Conservation (phyloP, 2,797 vertebrate species). For the Crocidura indochinensis region DNA sequence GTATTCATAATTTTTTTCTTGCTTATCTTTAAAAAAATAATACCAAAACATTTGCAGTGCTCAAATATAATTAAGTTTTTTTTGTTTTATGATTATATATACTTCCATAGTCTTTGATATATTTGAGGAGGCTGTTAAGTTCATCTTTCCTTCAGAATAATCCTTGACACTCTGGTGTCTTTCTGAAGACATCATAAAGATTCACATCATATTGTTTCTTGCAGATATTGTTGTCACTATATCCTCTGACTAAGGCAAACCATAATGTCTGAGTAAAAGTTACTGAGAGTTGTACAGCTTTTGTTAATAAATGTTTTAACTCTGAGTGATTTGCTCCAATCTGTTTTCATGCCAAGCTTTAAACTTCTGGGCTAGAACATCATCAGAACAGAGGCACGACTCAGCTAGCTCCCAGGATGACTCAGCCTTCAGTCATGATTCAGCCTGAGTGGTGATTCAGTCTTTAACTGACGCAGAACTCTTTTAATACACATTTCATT, state of each 20-base stretch:
- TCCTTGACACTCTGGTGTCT: conserved; percentile 22
- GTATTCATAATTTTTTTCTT: not conserved
- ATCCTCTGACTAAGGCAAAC: conserved; percentile 40
- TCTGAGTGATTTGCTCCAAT: conserved; percentile 45
- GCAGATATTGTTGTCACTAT: not conserved
- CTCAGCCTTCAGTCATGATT: conserved; percentile 71
- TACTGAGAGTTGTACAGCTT: conserved; percentile 31
- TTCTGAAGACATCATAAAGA: not conserved
- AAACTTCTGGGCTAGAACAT: conserved; percentile 46
- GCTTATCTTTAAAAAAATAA: not conserved
- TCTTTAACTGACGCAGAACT: conserved; percentile 70
- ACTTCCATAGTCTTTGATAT: not conserved
- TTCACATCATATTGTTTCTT: not conserved
- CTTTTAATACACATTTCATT: conserved; percentile 61
- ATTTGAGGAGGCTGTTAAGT: conserved; percentile 17
- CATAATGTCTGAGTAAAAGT: not conserved
- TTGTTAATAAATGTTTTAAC: conserved; percentile 1
- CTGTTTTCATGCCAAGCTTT: conserved; percentile 58
- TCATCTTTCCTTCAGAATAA: conserved; percentile 47
- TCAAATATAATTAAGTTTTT: conserved; percentile 42
- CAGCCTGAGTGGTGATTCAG: conserved; percentile 78
- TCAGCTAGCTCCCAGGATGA: conserved; percentile 60
- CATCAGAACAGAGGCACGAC: conserved; percentile 65
- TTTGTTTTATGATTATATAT: conserved; percentile 27
- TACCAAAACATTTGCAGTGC: not conserved